Base-by-base conservation (phyloP, 2,888 invertebrate species). In the Pherbina coryleti region DNA sequence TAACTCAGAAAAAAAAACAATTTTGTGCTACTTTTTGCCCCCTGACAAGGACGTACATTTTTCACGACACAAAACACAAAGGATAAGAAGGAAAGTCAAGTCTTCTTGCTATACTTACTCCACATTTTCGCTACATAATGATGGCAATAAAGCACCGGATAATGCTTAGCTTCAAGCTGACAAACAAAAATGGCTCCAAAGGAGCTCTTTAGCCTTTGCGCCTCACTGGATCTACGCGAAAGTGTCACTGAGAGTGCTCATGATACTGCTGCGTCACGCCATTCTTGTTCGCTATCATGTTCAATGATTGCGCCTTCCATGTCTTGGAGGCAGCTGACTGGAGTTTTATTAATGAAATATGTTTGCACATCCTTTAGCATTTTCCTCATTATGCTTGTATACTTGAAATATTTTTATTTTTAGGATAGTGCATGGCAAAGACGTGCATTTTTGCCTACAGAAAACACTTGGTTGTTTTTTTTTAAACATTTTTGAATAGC, bases 291-390 rank as follows among this genome's bases (percentile, higher is more conserved):
- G 60, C 28, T 60, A 60, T 60, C 28, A 60, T 28, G 28, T 60
- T 60, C 28, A 60, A 60, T 60, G 25, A 60, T 60, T 25, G 25
- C 22, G 60, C 60, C 60, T 28, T 25, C 60, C 25, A 28, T 19
- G 28, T 28, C 11, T 28, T 60, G 60, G 60, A 28, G 67, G 44
- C 19, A 44, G 67, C 67, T n/a, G 44, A 19, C 22, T 34, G 11
- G 22, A 67, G 37, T 67, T 34, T 31, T 31, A 67, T 67, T 19
- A 67, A 67, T 34, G 67, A 67, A 67, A 67, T 37, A 67, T 67
- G 67, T 19, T 67, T 67, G 44, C 67, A 37, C 66, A 66, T 66
- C 66, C 37, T 31, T 66, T 37, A 66, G 17, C 66, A 22, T 7
- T 60, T 44, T 44, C 44, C 44, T 44, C 44, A 11, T 44, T 44